Evolutionary conservation across 2,113 vertebrate genomes (phyloP).

Genomic region (Pelvicachromis taeniatus): DNA sequence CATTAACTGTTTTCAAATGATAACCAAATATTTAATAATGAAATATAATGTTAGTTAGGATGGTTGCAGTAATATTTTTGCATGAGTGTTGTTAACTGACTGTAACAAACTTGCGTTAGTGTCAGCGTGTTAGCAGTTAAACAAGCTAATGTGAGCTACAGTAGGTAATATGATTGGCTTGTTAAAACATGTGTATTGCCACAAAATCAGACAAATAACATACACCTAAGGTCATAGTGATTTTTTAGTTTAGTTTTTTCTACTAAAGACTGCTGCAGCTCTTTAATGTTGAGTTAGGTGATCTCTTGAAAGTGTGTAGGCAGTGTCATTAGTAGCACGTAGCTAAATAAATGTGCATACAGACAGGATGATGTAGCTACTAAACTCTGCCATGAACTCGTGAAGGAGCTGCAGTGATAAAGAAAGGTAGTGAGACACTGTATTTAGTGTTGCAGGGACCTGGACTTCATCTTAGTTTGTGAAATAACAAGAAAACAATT

Average conservation of each 20-base stretch:
- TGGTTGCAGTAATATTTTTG: not conserved
- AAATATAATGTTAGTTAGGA: not conserved
- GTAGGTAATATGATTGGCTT: not conserved
- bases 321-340: not conserved
- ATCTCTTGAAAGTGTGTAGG: not conserved
- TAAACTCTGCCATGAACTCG: too few species aligned
- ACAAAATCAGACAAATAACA: not conserved
- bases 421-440: too few species aligned
- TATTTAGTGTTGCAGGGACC: too few species aligned
- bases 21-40: too few species aligned
- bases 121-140: not conserved
- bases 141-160: not conserved
- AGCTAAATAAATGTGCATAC: not conserved
- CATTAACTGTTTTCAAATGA: not conserved
- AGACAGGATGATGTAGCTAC: not conserved
- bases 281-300: not conserved
- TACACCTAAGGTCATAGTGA: not conserved
- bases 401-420: too few species aligned
- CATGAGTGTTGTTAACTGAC: not conserved
- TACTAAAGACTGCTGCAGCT: not conserved
- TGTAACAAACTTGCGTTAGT: not conserved
- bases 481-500: not conserved
- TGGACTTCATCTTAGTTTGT: too few species aligned
- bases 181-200: not conserved
- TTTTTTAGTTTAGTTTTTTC: not conserved